A percentile compares a stretch with the other conserved stretches of the same genome.
These are phyloP conservation scores for Zophobas atratus DNA, from an alignment of 1,140 invertebrate genomes.

Conservation along the genomic window DNA sequence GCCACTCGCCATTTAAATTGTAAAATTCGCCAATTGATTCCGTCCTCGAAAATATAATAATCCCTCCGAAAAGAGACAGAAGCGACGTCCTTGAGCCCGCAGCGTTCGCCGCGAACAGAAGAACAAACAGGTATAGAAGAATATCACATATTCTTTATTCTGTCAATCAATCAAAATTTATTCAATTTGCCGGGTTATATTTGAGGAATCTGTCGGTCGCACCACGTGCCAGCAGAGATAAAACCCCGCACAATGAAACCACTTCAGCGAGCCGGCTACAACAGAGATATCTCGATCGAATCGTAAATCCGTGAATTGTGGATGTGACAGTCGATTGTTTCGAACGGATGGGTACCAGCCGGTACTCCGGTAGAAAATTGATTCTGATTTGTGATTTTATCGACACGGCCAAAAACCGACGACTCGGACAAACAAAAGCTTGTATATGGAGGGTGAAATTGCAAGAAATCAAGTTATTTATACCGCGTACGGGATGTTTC, in stretches of 20 bases:
- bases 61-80: neutral
- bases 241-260: slow-evolving; percentile 54
- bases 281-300: slow-evolving; percentile 50
- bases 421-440: slow-evolving; percentile 23
- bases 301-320: slow-evolving; percentile 54
- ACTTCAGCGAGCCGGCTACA: slow-evolving; percentile 50
- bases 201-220: slow-evolving; percentile 55
- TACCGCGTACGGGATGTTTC: slow-evolving; percentile 11
- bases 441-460: slow-evolving; percentile 20
- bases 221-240: slow-evolving; percentile 50
- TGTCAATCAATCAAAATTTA: slow-evolving; percentile 56
- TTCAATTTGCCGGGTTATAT: slow-evolving; percentile 54
- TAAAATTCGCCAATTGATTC: slow-evolving; percentile 47
- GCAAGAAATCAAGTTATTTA: slow-evolving; percentile 15
- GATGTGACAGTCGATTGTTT: slow-evolving; percentile 52
- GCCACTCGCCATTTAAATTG: slow-evolving; percentile 38
- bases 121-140: slow-evolving; percentile 33
- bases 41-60: slow-evolving; percentile 10
- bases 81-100: slow-evolving; percentile 4
- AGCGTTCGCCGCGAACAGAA: neutral
- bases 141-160: slow-evolving; percentile 49
- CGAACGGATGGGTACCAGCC: slow-evolving; percentile 1
- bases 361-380: neutral
- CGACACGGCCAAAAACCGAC: slow-evolving; percentile 19
- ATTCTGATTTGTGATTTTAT: slow-evolving; percentile 18